Percentiles rank a stretch among this genome's conserved stretches.
phyloP scores from a whole-genome alignment of 2,888 invertebrate species.

The Apocheima hispidaria region DNA sequence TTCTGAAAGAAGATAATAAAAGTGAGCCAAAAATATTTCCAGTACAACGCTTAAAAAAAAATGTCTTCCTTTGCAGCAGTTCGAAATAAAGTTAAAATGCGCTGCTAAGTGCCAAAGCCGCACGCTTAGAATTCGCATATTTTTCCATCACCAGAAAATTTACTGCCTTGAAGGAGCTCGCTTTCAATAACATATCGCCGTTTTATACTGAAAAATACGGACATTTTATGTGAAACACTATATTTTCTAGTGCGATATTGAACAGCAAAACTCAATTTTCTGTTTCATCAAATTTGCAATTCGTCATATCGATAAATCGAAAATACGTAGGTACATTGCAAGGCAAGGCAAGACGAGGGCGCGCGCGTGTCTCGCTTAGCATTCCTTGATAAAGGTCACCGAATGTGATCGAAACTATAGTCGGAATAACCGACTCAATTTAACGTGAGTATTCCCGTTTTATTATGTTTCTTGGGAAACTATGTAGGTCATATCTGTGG shows the following conservation, averaged over 20 bases:
- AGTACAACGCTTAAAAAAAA: slow-evolving; percentile 9
- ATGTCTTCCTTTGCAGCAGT: slow-evolving; percentile 4
- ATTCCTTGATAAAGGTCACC: no score
- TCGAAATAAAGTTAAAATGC: slow-evolving; percentile 9
- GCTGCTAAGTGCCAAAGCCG: slow-evolving; percentile 11
- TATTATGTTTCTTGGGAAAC: not conserved
- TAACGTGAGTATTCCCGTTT: no score
- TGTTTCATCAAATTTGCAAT: slow-evolving; percentile 2
- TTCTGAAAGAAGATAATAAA: not conserved
- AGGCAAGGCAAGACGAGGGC: no score
- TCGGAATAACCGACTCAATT: no score
- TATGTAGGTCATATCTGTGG: not conserved
- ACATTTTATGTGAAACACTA: not conserved
- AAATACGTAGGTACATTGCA: no score
- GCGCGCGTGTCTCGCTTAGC: no score
- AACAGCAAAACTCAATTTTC: not conserved
- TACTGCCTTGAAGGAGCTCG: slow-evolving; percentile 6
- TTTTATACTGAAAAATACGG: slow-evolving; percentile 8
- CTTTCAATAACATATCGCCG: slow-evolving; percentile 6
- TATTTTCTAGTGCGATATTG: not conserved
- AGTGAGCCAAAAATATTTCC: not conserved
- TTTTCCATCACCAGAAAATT: slow-evolving; percentile 3
- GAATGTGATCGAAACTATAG: no score
- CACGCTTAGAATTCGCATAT: slow-evolving; percentile 12
- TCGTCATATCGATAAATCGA: slow-evolving; percentile 3